phyloP scores from a whole-genome alignment of 2,113 vertebrate species.

The Pandion haliaetus region DNA sequence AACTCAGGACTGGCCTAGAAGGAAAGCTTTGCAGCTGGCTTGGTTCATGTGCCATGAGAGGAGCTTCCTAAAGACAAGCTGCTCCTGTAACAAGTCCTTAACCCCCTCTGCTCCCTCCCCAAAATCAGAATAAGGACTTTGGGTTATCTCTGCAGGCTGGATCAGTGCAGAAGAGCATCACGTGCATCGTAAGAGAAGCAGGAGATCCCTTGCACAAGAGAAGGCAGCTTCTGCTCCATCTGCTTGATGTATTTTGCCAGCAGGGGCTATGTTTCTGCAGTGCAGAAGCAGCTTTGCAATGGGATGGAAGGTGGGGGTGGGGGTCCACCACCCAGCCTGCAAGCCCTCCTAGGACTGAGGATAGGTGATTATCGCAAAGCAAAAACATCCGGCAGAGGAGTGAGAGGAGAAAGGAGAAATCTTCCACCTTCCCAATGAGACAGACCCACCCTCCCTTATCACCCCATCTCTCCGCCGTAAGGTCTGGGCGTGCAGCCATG shows the following conservation, averaged over 20 bases:
- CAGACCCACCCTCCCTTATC: neutral
- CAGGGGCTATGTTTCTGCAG: neutral
- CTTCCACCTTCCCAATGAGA: neutral
- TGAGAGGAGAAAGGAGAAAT: neutral
- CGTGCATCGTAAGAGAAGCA: neutral
- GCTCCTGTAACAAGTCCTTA: neutral
- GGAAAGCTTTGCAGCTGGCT: neutral
- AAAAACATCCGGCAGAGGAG: neutral
- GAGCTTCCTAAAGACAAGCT: neutral
- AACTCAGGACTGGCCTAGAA: neutral
- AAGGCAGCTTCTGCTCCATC: neutral
- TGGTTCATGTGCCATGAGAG: neutral
- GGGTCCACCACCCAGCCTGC: neutral
- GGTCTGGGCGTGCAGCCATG: accelerated
- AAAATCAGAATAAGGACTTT: neutral
- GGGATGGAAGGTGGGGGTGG: neutral
- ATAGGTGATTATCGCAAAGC: neutral
- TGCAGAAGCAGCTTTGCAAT: neutral
- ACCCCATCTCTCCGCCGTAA: neutral
- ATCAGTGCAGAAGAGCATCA: neutral
- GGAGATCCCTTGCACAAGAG: neutral
- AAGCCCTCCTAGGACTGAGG: neutral
- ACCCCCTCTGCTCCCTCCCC: neutral
- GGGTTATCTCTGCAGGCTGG: neutral
- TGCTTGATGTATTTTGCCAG: neutral